Evolutionary conservation across 1,140 invertebrate genomes (phyloP).

Genomic region (Meloidogyne floridensis): DNA sequence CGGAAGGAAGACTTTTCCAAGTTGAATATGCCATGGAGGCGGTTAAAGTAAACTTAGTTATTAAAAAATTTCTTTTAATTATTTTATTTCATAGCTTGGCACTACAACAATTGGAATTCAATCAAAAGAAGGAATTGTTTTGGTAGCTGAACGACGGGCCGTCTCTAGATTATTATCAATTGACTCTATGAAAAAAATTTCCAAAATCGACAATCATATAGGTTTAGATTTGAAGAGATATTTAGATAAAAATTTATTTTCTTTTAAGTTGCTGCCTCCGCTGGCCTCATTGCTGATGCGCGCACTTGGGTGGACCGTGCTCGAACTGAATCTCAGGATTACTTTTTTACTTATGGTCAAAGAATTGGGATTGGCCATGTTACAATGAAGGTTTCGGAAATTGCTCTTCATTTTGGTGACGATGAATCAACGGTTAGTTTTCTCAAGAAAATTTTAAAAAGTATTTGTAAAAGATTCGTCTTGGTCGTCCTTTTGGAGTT

Average conservation of each 20-base stretch:
- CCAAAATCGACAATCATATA: slow-evolving; percentile 91
- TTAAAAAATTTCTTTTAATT: slow-evolving; percentile 26
- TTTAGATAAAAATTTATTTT: not conserved
- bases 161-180: slow-evolving; percentile 94
- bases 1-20: slow-evolving; percentile 97
- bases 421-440: slow-evolving; percentile 81
- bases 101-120: slow-evolving; percentile 98
- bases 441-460: not conserved
- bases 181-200: slow-evolving; percentile 94
- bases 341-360: slow-evolving; percentile 65
- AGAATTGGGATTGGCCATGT: slow-evolving; percentile 82
- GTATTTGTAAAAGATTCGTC: slow-evolving; percentile 62
- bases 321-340: slow-evolving; percentile 81
- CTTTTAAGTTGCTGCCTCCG: slow-evolving; percentile 82
- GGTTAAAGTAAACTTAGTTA: slow-evolving; percentile 77
- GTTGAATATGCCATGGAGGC: slow-evolving; percentile 99
- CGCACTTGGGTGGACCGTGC: slow-evolving; percentile 90
- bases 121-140: slow-evolving; percentile 86
- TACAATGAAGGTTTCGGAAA: slow-evolving; percentile 90
- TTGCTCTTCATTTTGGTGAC: slow-evolving; percentile 97
- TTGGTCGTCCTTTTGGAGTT: slow-evolving; percentile 95
- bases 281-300: slow-evolving; percentile 96
- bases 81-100: slow-evolving; percentile 73
- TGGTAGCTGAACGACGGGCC: slow-evolving; percentile 96
- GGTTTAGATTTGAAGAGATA: slow-evolving; percentile 68